Evolutionary conservation across 2,797 vertebrate species (phyloP).

Genomic region (Pantherophis alleghaniensis): DNA sequence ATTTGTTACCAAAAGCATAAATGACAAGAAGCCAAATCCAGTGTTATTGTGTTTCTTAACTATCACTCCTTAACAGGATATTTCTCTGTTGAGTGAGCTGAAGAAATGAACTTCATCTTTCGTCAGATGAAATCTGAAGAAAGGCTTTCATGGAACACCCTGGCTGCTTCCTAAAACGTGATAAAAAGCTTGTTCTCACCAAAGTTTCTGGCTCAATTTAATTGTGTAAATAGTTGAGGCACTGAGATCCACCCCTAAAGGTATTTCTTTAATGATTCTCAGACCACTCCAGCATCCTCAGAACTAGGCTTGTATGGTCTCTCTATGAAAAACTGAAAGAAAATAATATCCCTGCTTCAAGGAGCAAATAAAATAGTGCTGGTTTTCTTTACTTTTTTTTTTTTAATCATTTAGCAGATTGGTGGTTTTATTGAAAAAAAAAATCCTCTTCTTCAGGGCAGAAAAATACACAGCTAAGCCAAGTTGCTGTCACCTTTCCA

Average conservation of each 20-base stretch:
- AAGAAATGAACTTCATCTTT: too few species aligned
- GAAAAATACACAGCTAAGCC: constrained; percentile 19
- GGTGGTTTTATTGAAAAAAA: not conserved
- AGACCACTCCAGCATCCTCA: not conserved
- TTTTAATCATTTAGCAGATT: not conserved
- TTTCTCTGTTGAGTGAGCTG: not conserved
- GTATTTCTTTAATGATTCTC: not conserved
- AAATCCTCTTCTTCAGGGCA: not conserved
- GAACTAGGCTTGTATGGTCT: not conserved
- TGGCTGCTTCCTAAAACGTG: not conserved
- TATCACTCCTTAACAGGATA: not conserved
- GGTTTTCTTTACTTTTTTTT: not conserved
- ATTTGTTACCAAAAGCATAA: not conserved
- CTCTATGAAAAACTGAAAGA: not conserved
- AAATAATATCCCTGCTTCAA: not conserved
- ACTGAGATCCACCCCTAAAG: not conserved
- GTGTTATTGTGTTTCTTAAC: not conserved
- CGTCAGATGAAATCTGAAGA: too few species aligned
- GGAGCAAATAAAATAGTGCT: not conserved
- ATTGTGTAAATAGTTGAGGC: not conserved
- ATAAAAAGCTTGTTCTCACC: not conserved
- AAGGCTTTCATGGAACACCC: not conserved
- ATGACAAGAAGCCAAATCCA: not conserved
- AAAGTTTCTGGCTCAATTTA: not conserved
- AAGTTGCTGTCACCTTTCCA: constrained; percentile 36